Conservation (phyloP, 2,888 invertebrate genomes). For the Drosophila maculinotata region DNA sequence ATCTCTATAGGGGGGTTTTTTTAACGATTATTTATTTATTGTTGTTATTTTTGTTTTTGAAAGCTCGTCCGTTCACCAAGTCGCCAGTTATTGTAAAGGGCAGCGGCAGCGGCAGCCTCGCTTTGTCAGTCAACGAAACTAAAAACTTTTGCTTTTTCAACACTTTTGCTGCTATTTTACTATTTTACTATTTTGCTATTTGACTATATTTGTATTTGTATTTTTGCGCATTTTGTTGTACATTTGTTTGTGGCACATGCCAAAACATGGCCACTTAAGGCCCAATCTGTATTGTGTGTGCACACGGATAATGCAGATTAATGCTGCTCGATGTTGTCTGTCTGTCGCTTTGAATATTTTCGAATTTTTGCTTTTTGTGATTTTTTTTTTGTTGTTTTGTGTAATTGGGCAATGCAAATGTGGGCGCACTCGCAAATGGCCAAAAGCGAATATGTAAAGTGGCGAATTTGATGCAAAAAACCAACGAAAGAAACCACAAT, state of each 20-base stretch:
- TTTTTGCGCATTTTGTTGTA: constrained; percentile 18
- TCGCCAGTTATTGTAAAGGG: constrained; percentile 20
- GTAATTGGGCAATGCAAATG: constrained; percentile 36
- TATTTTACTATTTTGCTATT: constrained; percentile 24
- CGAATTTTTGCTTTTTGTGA: constrained; percentile 8
- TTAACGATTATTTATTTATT: background rate
- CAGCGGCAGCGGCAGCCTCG: constrained; percentile 34
- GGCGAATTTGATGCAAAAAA: constrained; percentile 44
- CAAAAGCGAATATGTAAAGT: constrained; percentile 24
- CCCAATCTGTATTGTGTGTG: constrained; percentile 43
- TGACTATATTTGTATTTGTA: constrained; percentile 18
- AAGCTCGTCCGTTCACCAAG: constrained; percentile 33
- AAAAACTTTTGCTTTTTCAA: constrained; percentile 35
- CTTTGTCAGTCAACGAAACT: constrained; percentile 17
- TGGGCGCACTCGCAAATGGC: constrained; percentile 24
- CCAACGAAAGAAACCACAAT: constrained; percentile 1
- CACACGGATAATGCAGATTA: constrained; percentile 60
- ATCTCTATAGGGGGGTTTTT: constrained; percentile 12
- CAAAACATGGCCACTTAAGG: constrained; percentile 65
- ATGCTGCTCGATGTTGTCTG: constrained; percentile 7
- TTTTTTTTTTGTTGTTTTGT: background rate
- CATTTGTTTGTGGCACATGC: constrained; percentile 51
- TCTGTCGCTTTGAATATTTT: constrained; percentile 25
- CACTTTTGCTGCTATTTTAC: constrained; percentile 18
- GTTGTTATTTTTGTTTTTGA: constrained; percentile 30